Evolutionary conservation across 2,113 vertebrate species (phyloP).

Genomic region (Zosterops hypoxanthus): DNA sequence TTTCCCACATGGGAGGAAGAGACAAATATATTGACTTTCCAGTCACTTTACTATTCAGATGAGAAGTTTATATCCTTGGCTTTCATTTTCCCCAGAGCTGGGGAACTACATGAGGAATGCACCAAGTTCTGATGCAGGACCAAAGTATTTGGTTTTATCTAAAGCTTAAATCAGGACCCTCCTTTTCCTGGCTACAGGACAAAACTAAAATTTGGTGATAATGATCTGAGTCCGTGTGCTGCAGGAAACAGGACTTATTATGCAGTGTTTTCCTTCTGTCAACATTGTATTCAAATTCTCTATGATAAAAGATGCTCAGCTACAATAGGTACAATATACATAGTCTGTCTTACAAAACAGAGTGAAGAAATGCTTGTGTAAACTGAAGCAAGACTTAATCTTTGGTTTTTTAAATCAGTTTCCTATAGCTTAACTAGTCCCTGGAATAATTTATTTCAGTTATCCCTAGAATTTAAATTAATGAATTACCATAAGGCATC

Average conservation of each 20-base stretch:
- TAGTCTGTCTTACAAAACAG: background rate
- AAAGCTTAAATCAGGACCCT: background rate
- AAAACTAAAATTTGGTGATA: background rate
- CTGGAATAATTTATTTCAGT: background rate
- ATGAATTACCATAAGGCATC: background rate
- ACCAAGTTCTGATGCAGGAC: background rate
- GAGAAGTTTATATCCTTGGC: background rate
- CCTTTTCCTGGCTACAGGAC: background rate
- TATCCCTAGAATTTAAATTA: background rate
- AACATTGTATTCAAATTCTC: background rate
- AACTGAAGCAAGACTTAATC: background rate
- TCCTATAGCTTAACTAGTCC: background rate
- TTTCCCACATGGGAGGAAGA: background rate
- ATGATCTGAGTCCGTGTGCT: fast-evolving
- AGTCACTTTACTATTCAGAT: background rate
- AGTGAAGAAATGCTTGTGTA: background rate
- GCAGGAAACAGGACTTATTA: background rate
- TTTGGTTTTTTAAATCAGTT: background rate
- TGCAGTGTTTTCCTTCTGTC: background rate
- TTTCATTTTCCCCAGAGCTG: background rate
- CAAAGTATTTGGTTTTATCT: background rate
- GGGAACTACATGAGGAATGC: background rate
- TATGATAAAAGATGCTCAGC: background rate
- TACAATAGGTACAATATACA: background rate
- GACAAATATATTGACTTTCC: background rate